Evolutionary conservation across 2,797 vertebrate species (phyloP).

Genomic region (Pantherophis alleghaniensis): DNA sequence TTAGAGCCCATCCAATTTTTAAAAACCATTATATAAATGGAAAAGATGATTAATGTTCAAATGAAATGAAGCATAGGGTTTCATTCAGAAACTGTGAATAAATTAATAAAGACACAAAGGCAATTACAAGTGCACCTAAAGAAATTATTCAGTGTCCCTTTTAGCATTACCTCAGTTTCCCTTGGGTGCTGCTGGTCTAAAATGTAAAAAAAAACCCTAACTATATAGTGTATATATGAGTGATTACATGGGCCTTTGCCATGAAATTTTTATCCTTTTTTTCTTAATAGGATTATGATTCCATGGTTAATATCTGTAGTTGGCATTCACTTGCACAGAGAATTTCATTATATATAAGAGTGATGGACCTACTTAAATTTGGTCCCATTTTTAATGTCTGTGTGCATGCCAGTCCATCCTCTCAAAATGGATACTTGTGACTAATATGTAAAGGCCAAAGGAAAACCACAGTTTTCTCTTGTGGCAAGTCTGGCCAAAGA

Average conservation of each 20-base stretch:
- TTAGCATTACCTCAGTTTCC: neutral
- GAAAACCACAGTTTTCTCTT: neutral
- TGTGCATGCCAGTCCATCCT: neutral
- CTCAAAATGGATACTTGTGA: neutral
- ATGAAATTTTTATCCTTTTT: neutral
- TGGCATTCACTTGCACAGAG: neutral
- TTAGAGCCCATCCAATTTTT: slow-evolving; percentile 2
- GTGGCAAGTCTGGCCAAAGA: neutral
- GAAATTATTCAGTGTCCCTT: slow-evolving; percentile 16
- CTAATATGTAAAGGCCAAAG: neutral
- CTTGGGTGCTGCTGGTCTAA: neutral
- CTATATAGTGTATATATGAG: neutral
- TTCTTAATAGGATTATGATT: neutral
- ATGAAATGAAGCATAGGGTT: slow-evolving; percentile 17
- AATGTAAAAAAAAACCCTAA: neutral
- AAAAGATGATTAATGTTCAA: slow-evolving; percentile 38
- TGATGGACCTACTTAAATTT: neutral
- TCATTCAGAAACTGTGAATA: slow-evolving; percentile 44
- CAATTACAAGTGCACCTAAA: slow-evolving; percentile 28
- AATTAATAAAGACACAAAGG: slow-evolving; percentile 41
- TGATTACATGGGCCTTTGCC: neutral
- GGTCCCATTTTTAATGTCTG: neutral
- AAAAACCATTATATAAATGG: neutral
- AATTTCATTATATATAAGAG: neutral
- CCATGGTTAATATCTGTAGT: neutral